Evolutionary conservation across 2,888 invertebrate genomes (phyloP).

Genomic region (Portevinia maculata): DNA sequence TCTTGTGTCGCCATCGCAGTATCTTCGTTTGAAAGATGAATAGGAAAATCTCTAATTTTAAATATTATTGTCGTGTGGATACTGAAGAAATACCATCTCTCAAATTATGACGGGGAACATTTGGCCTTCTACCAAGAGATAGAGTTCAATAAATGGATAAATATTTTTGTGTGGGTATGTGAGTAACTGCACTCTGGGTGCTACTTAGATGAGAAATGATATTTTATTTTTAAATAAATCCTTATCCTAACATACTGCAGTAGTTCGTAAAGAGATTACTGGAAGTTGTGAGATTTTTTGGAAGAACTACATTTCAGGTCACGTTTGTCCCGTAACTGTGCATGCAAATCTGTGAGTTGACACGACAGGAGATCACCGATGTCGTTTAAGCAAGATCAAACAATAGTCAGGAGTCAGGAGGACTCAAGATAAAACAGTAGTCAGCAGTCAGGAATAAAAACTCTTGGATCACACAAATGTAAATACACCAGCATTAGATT

Average conservation of each 20-base stretch:
- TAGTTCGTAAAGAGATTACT: neutral
- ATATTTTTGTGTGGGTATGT: neutral
- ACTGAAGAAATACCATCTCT: slow-evolving; percentile 28
- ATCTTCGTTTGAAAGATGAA: neutral
- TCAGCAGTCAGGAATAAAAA: too few species aligned
- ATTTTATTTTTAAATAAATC: neutral
- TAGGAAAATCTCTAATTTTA: slow-evolving; percentile 50
- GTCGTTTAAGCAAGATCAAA: too few species aligned
- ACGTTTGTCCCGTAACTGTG: too few species aligned
- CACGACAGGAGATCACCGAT: too few species aligned
- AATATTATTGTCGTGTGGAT: slow-evolving; percentile 51
- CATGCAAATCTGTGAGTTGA: too few species aligned
- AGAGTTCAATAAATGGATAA: slow-evolving; percentile 58
- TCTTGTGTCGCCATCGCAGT: neutral
- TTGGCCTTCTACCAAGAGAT: slow-evolving; percentile 2
- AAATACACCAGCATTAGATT: too few species aligned
- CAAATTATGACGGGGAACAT: slow-evolving; percentile 10
- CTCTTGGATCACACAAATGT: too few species aligned
- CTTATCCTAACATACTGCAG: neutral
- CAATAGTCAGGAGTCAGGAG: too few species aligned
- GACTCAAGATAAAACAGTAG: too few species aligned
- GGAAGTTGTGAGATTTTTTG: too few species aligned
- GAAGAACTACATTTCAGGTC: too few species aligned
- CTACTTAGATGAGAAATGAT: neutral
- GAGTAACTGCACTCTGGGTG: neutral